Conservation (phyloP, 1,140 invertebrate genomes). For the Coboldia fuscipes region DNA sequence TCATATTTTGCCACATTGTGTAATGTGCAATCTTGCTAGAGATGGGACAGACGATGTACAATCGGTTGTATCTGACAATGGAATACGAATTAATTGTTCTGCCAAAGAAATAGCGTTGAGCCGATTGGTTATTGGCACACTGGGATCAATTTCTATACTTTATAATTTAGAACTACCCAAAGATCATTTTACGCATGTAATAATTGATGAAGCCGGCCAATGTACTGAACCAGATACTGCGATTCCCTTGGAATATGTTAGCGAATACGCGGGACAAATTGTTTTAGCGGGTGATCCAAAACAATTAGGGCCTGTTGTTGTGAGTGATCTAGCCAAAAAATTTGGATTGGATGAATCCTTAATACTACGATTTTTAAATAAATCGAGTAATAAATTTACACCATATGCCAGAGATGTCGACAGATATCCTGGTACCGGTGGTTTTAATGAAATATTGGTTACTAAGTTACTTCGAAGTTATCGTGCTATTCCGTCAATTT, state of each 20-base stretch:
- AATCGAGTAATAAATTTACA: conserved; percentile 31
- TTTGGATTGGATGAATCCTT: conserved; percentile 49
- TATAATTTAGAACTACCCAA: conserved; percentile 37
- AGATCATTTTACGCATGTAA: conserved; percentile 68
- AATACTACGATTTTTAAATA: conserved; percentile 40
- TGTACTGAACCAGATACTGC: conserved; percentile 74
- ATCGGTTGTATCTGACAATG: conserved; percentile 15
- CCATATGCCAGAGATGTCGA: conserved; percentile 7
- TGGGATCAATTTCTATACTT: conserved; percentile 43
- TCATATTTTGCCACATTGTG: conserved; percentile 44
- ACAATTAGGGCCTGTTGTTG: conserved; percentile 70
- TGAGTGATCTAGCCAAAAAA: conserved; percentile 34
- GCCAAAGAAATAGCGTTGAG: conserved; percentile 38
- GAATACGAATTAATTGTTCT: conserved; percentile 25
- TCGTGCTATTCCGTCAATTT: conserved; percentile 54
- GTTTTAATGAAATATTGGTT: conserved; percentile 43
- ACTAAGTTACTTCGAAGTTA: conserved; percentile 56
- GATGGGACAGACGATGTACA: conserved; percentile 21
- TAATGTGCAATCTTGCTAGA: conserved; percentile 31
- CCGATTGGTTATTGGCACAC: conserved; percentile 67
- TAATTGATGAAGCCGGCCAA: conserved; percentile 84
- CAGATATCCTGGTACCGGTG: conserved; percentile 23
- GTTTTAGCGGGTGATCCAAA: conserved; percentile 78
- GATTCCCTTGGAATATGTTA: conserved; percentile 37
- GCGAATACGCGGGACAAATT: conserved; percentile 35